Conservation (phyloP, 1,140 invertebrate genomes). For the Tigriopus japonicus region DNA sequence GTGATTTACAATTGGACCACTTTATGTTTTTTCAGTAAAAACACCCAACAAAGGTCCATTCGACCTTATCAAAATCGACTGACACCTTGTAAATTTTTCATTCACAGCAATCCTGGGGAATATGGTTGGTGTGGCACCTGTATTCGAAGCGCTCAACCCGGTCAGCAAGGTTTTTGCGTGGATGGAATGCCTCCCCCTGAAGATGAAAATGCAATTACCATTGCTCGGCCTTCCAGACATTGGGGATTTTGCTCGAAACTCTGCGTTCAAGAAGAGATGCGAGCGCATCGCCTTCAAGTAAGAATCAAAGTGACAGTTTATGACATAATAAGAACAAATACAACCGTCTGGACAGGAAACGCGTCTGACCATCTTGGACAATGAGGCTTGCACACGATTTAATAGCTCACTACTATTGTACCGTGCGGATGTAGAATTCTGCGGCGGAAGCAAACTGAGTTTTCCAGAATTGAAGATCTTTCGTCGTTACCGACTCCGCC, state of each 20-base stretch:
- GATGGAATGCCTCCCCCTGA: not conserved
- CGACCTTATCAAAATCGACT: too few relatives aligned
- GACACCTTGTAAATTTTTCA: too few relatives aligned
- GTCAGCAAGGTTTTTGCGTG: not conserved
- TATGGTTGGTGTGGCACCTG: not conserved
- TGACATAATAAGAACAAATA: not conserved
- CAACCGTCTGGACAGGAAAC: not conserved
- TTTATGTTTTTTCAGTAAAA: too few relatives aligned
- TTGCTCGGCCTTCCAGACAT: not conserved
- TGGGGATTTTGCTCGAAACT: not conserved
- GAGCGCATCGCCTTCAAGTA: too few relatives aligned
- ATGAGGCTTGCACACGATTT: not conserved
- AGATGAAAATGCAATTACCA: not conserved
- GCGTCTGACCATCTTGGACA: not conserved
- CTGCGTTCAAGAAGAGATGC: not conserved
- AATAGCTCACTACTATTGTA: not conserved
- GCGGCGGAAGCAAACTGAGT: not conserved
- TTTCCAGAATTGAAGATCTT: not conserved
- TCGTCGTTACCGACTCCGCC: not conserved
- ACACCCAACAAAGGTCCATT: too few relatives aligned
- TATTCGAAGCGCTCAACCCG: not conserved
- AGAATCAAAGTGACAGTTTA: too few relatives aligned
- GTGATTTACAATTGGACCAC: too few relatives aligned
- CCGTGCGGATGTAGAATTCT: not conserved
- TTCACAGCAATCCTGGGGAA: not conserved